Base-by-base conservation (phyloP, 2,113 vertebrate genomes). In the Oophaga pumilio region DNA sequence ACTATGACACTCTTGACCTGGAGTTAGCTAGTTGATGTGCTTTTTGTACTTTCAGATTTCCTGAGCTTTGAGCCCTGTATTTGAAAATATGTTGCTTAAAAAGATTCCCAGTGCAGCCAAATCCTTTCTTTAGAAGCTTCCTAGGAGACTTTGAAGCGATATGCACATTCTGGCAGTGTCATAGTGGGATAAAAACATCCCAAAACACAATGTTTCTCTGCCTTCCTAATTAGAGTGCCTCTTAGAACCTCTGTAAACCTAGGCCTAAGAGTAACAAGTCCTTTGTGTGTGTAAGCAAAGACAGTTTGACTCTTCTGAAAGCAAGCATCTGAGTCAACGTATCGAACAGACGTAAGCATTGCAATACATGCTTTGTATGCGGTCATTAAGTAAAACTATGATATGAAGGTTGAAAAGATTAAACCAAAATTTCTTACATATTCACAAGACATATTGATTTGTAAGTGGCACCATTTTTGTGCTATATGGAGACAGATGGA, bases 1-100 rank as follows among this genome's bases (percentile, higher is more conserved):
- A 87, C 52, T 83, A 76, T 87, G 86, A 83, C 86, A 87, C 79
- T 62, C 56, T 52, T 87, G 86, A 87, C 79, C 79, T 87, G 86
- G 69, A 87, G 86, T 76, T 87, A 83, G 69, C 62, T 83, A n/a
- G 68, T 62, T 53, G 68, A 87, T 52, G 76, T 82, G 68, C 33
- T 43, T 66, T 87, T 82, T 82, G 28, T 76, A 62, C 69, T 82
- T 82, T 87, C 17, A 66, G 56, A 82, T 80, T 76, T 57, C 57
- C 86, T 64, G 69, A 87, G 79, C 69, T 76, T 87, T 83, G 68
- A 87, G 57, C 52, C 69, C 64, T 83, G 53, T 64, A 57, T 82
- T 53, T 76, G 11, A 66, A 68, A 82, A 82, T 82, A 28, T 22
- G 28, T 49, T 69, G 28, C 74, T 43, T 64, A 60, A 66, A 82